These are phyloP conservation scores for Gryon sp. DNA, from an alignment of 1,140 invertebrate genomes.

Conservation along the genomic window DNA sequence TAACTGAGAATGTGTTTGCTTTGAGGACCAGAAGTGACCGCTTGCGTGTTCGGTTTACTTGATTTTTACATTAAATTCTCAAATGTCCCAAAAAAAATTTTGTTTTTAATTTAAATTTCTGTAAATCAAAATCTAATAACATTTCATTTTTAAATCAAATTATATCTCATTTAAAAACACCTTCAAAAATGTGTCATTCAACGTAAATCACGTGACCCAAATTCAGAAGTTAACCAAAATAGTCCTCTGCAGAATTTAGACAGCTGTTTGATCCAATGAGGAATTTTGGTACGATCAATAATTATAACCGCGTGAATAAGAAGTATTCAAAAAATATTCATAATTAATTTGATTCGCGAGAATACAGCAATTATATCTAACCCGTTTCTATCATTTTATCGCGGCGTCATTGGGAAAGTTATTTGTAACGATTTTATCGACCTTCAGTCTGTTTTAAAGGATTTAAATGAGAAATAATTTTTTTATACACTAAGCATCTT, in stretches of 20 bases:
- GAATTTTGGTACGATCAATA: constrained; percentile 10
- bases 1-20: constrained; percentile 20
- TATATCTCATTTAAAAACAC: too few relatives aligned
- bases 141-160: too few relatives aligned
- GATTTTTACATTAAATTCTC: too few relatives aligned
- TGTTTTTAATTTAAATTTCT: too few relatives aligned
- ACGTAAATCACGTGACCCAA: constrained; percentile 32
- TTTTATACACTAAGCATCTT: constrained; percentile 15
- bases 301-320: neutral
- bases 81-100: too few relatives aligned
- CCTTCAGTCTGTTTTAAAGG: neutral
- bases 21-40: constrained; percentile 14
- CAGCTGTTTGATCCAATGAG: constrained; percentile 2
- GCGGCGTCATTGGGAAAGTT: constrained; percentile 6
- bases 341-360: too few relatives aligned
- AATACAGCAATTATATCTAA: too few relatives aligned
- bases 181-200: constrained; percentile 10
- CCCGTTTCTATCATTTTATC: too few relatives aligned
- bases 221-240: constrained; percentile 15
- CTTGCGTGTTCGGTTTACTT: neutral
- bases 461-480: constrained; percentile 19
- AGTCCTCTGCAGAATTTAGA: constrained; percentile 3
- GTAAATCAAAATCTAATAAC: too few relatives aligned
- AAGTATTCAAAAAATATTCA: too few relatives aligned
- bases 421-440: constrained; percentile 27